Conservation (phyloP, 2,888 invertebrate genomes). For the Drosophila mulleri region DNA sequence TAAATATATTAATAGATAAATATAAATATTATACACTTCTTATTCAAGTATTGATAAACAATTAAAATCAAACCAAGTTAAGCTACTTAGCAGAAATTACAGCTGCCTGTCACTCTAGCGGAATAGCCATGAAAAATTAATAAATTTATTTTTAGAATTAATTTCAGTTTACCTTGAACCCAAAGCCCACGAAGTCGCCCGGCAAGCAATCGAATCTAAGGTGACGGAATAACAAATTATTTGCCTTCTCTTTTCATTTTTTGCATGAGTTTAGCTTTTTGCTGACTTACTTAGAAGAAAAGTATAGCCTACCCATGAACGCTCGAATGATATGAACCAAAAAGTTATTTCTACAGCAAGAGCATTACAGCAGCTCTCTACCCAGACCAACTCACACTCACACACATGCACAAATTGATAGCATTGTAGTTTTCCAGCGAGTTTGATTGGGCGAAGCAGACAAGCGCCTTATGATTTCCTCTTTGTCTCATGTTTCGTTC, state of each 20-base stretch:
- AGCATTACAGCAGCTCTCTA: slow-evolving; percentile 9
- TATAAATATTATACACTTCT: too few species aligned
- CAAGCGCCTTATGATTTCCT: slow-evolving; percentile 57
- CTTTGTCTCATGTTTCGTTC: slow-evolving; percentile 34
- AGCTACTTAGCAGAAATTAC: too few species aligned
- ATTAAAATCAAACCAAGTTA: too few species aligned
- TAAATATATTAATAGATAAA: too few species aligned
- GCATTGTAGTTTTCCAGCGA: slow-evolving; percentile 34
- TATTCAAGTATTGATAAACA: too few species aligned
- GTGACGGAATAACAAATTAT: background rate
- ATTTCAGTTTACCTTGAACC: background rate
- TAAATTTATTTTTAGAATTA: background rate
- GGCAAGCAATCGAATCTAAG: background rate
- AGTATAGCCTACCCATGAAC: background rate
- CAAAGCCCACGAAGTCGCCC: background rate
- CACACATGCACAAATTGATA: slow-evolving; percentile 3
- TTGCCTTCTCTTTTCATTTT: background rate
- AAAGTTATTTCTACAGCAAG: slow-evolving; percentile 12
- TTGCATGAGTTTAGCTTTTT: background rate
- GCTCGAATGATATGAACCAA: background rate
- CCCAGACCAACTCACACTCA: background rate
- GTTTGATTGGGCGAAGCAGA: slow-evolving; percentile 42
- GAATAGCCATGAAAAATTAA: background rate
- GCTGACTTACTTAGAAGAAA: slow-evolving; percentile 1
- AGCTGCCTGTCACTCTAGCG: background rate